Base-by-base conservation (phyloP, 2,888 invertebrate genomes). In the Trissolcus japonicus region DNA sequence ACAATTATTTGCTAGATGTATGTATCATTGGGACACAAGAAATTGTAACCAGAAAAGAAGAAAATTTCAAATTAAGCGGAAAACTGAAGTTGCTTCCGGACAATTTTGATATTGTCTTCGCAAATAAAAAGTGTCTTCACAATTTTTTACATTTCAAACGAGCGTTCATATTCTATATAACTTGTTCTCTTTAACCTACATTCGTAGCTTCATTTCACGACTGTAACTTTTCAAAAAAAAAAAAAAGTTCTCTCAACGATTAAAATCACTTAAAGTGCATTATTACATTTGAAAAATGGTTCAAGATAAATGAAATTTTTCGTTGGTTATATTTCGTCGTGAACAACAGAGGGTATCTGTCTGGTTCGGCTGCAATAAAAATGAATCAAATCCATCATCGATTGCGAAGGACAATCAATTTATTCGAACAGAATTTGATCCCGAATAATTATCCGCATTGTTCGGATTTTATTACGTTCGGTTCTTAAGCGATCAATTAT, bases 171-270 rank as follows among this genome's bases (percentile, higher is more conserved):
- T 56, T 61, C 66, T 66, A 17, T 46, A 72, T 66, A 53, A 46
- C 59, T 53, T 53, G 55, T 61, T 60, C 55, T 14, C 54, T 73
- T 73, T 73, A 73, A 73, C 66, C 73, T 73, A 73, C 66, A 66
- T 73, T 73, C 61, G 41, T 65, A 66, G 56, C 43, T 73, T 67
- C 61, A 29, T 46, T 66, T 61, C 40, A 66, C 54, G 74, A 62
- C 21, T 74, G 51, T 62, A 19, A 4, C 66, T 66, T 73, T 73
- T 61, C 35, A 21, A 7, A 7, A n/a, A 73, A 65, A 73, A 25
- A 25, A 25, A 25, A 60, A 73, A 55, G 46, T 66, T 43, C 59
- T 66, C 14, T 50, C 9, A 9, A 46, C 73, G 67, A 67, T 74
- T 67, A 74, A 74, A 74, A 74, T 67, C 53, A 57, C 53, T 67